Conservation (phyloP, 2,797 vertebrate species). For the Gouania willdenowi region DNA sequence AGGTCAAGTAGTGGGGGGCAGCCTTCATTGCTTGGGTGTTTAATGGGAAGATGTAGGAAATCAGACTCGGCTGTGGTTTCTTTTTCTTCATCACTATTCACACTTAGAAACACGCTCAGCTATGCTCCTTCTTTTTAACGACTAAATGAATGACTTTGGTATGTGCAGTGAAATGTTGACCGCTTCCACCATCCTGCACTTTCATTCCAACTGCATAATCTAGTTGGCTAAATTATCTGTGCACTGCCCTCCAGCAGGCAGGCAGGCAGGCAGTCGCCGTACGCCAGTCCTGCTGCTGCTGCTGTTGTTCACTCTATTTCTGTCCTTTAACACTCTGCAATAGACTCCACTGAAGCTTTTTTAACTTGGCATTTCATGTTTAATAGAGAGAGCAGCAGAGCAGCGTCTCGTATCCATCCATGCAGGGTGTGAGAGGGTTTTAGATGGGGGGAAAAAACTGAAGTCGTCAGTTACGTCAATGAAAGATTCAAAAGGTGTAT, state of each 20-base stretch:
- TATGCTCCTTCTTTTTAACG: conserved; percentile 2
- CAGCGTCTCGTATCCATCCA: conserved; percentile 48
- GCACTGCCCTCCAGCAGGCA: conserved; percentile 39
- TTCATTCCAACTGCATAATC: conserved; percentile 33
- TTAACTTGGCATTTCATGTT: conserved; percentile 43
- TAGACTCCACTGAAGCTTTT: conserved; percentile 25
- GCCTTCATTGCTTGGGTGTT: conserved; percentile 42
- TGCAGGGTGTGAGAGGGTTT: neutral
- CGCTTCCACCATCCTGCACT: neutral
- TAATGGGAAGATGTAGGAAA: conserved; percentile 55
- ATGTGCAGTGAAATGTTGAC: conserved; percentile 21
- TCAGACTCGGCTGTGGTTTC: conserved; percentile 48
- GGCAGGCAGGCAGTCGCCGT: conserved; percentile 28
- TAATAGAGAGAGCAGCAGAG: conserved; percentile 48
- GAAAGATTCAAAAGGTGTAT: conserved; percentile 61
- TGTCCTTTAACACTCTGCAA: conserved; percentile 23
- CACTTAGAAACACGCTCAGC: conserved; percentile 1
- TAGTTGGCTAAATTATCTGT: conserved; percentile 50
- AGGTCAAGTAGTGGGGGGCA: conserved; percentile 60
- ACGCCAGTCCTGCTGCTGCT: conserved; percentile 39
- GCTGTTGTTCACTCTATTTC: conserved; percentile 31
- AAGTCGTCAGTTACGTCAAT: conserved; percentile 58
- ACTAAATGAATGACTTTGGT: conserved; percentile 11
- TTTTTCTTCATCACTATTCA: conserved; percentile 13
- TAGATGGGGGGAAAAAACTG: conserved; percentile 15